A percentile compares a stretch with the other conserved stretches of the same genome.
Evolutionary conservation across 2,113 vertebrate genomes (phyloP).

Genomic region (Danio rerio): DNA sequence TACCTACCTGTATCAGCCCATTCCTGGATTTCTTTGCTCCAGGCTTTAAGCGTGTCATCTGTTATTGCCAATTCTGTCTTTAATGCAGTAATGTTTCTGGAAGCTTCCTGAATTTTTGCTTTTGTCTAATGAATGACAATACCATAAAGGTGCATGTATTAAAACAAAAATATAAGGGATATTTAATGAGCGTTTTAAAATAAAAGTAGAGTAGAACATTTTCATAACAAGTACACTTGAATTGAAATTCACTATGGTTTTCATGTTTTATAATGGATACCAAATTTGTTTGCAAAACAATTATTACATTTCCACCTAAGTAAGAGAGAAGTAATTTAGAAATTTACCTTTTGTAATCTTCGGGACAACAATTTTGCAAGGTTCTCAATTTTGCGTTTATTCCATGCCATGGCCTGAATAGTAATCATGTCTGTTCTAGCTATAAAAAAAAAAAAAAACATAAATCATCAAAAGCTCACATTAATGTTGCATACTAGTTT

Average conservation of each 20-base stretch:
- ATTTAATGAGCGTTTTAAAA: neutral
- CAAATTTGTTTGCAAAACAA: neutral
- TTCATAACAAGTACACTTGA: too few species aligned
- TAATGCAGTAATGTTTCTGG: neutral
- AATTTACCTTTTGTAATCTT: neutral
- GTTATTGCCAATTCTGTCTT: neutral
- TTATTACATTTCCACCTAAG: neutral
- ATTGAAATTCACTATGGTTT: neutral
- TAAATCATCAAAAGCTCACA: neutral
- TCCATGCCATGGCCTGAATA: slow-evolving; percentile 25
- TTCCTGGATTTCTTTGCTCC: too few species aligned
- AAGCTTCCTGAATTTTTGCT: neutral
- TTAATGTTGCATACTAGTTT: neutral
- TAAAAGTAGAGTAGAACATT: neutral
- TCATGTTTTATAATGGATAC: neutral
- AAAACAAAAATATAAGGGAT: neutral
- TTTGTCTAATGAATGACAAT: neutral
- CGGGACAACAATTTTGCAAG: neutral
- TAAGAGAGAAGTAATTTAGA: neutral
- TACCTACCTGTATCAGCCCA: too few species aligned
- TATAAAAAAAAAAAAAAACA: neutral
- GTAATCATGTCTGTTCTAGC: slow-evolving; percentile 2
- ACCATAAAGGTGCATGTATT: neutral
- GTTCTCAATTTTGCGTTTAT: neutral
- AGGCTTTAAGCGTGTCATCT: too few species aligned